A percentile compares a stretch with the other conserved stretches of the same genome.
These are phyloP conservation scores for Noctua pronuba DNA, from an alignment of 2,888 invertebrate genomes.

Conservation along the genomic window DNA sequence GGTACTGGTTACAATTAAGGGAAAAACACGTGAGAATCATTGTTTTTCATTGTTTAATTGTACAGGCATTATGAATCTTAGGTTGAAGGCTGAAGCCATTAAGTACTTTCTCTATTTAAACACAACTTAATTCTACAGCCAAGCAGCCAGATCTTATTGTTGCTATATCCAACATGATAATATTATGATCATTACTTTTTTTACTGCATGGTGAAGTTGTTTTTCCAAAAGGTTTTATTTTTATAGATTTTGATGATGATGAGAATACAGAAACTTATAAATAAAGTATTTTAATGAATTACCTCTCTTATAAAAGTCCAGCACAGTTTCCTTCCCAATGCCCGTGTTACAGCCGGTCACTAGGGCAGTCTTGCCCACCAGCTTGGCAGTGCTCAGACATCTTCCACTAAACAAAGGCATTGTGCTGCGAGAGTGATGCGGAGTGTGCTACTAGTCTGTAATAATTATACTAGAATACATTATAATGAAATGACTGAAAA, in stretches of 20 bases:
- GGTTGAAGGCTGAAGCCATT: not conserved
- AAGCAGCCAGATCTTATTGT: not conserved
- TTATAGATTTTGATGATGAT: not conserved
- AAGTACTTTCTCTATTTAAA: not conserved
- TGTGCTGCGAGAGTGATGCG: not conserved
- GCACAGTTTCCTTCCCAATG: conserved; percentile 87
- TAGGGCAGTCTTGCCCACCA: conserved; percentile 90
- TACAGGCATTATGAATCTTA: not conserved
- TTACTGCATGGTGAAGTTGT: no score
- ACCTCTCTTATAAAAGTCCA: conserved; percentile 87
- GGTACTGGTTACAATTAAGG: not conserved
- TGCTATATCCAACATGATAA: not conserved
- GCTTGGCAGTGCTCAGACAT: conserved; percentile 89
- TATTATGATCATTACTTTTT: not conserved
- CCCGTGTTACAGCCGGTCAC: conserved; percentile 88
- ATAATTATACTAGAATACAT: no score
- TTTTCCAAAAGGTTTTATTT: not conserved
- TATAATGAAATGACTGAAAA: no score
- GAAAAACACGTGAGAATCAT: not conserved
- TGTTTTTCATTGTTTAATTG: not conserved
- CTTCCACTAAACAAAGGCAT: conserved; percentile 86
- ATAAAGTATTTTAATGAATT: not conserved
- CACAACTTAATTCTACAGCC: not conserved
- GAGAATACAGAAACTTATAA: not conserved
- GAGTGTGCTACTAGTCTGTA: conserved; percentile 10